Conservation (phyloP, 2,888 invertebrate genomes). For the Odontocolon sp. region DNA sequence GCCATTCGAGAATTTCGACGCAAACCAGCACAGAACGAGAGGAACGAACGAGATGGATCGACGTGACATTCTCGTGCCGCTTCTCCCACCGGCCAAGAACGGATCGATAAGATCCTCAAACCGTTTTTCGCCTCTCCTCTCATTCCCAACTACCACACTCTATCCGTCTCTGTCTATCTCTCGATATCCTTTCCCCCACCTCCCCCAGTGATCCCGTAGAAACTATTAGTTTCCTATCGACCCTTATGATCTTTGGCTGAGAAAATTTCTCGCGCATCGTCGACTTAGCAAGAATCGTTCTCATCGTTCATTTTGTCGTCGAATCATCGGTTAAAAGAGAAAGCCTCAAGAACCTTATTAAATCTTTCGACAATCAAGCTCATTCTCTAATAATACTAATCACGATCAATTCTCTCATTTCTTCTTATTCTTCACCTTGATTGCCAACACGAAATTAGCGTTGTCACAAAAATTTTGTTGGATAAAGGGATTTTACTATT, state of each 20-base stretch:
- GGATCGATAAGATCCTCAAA: conserved; percentile 55
- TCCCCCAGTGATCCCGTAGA: not conserved
- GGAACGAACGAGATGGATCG: conserved; percentile 52
- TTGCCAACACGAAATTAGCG: conserved; percentile 36
- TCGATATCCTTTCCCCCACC: not conserved
- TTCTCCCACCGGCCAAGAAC: conserved; percentile 26
- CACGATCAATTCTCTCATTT: conserved; percentile 23
- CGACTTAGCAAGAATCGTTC: conserved; percentile 3
- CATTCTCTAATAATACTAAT: conserved; percentile 35
- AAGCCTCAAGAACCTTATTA: conserved; percentile 11
- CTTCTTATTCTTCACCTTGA: conserved; percentile 1
- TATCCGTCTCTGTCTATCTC: not conserved
- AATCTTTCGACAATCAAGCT: conserved; percentile 16
- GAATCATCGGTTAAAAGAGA: conserved; percentile 17
- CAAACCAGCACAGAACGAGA: conserved; percentile 15
- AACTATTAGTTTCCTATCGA: conserved; percentile 38
- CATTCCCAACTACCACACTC: not conserved
- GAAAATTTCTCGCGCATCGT: not conserved
- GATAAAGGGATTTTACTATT: conserved; percentile 22
- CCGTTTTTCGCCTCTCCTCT: conserved; percentile 22
- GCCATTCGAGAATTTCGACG: conserved; percentile 51
- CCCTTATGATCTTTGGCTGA: not conserved
- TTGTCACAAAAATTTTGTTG: conserved; percentile 4
- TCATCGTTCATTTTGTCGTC: conserved; percentile 8
- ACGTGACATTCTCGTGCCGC: conserved; percentile 49